Base-by-base conservation (phyloP, 2,797 vertebrate species). In the Mastacembelus armatus region DNA sequence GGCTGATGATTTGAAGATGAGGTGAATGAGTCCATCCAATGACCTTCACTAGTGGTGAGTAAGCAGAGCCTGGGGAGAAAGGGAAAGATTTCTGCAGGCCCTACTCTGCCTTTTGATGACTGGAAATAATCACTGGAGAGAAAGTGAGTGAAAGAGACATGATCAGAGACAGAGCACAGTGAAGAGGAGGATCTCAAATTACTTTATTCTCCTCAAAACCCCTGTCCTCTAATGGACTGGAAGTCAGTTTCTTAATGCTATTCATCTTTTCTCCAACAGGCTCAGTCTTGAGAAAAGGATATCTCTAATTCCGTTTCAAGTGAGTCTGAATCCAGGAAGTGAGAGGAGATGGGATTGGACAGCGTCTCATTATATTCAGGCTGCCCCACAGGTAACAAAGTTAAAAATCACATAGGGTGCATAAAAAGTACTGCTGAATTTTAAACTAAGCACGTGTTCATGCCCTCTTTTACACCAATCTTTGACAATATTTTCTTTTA, bases 31-130 rank as follows among this genome's bases (percentile, higher is more conserved):
- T 91, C 83, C 83, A 78, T 85, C 63, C 68, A 51, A 82, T 88
- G 89, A 92, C 90, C 89, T 91, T 91, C 88, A 88, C 75, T 66
- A 61, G 74, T 88, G 85, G 85, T 88, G 88, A 91, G 87, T 88
- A 89, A 89, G 88, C 87, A 84, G 62, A 52, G 90, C 84, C 87
- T 4, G 51, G n/a, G 80, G 90, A 86, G 21, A 2, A 36, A 80
- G 74, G 74, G 64, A 81, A 85, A 86, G 76, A 91, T 86, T 74
- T 82, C 88, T 86, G 67, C 76, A 61, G 86, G 87, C 76, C 57
- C 66, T 66, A 40, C 76, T 80, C 80, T 85, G 86, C 74, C 86
- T 91, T 90, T 90, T 90, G 85, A 90, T 89, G 88, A 86, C 63
- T 85, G 73, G 80, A 86, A 88, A 88, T 88, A 89, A 90, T 83